Percentiles rank a stretch among this genome's conserved stretches.
These are phyloP conservation scores for Scotopteryx bipunctaria DNA, from an alignment of 2,888 invertebrate species.

Conservation along the genomic window DNA sequence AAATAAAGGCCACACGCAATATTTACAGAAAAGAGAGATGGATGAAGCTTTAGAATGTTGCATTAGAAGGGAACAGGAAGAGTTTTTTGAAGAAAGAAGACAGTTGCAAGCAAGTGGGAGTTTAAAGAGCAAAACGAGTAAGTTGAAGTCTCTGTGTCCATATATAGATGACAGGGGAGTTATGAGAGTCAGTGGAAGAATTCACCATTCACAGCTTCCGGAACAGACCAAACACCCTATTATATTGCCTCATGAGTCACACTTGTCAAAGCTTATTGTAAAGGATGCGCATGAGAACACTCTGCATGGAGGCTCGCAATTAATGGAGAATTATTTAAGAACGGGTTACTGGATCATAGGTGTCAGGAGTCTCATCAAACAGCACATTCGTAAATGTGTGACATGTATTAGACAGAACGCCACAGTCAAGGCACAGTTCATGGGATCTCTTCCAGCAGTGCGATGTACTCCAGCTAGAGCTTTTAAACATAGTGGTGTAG, in stretches of 20 bases:
- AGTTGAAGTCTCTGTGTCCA: slow-evolving; percentile 17
- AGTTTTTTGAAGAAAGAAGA: slow-evolving; percentile 1
- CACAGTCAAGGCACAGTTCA: slow-evolving; percentile 19
- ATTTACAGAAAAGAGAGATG: neutral
- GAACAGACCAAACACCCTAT: slow-evolving; percentile 5
- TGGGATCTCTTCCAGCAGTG: slow-evolving; percentile 32
- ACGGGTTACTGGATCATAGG: slow-evolving; percentile 31
- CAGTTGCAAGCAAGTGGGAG: slow-evolving; percentile 16
- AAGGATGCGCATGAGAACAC: slow-evolving; percentile 37
- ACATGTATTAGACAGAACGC: slow-evolving; percentile 23
- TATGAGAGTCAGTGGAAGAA: slow-evolving; percentile 30
- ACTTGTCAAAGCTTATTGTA: too few species aligned
- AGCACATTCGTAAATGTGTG: slow-evolving; percentile 24
- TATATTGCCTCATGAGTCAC: too few species aligned
- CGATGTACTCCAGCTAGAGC: slow-evolving; percentile 22
- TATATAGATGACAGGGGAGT: slow-evolving; percentile 25
- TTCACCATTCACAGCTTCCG: slow-evolving; percentile 20
- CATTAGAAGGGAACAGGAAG: neutral
- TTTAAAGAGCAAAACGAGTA: slow-evolving; percentile 22
- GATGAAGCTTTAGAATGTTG: neutral
- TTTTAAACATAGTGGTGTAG: slow-evolving; percentile 25
- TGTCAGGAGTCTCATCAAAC: slow-evolving; percentile 19
- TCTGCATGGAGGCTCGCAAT: slow-evolving; percentile 37
- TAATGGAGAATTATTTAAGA: slow-evolving; percentile 32
- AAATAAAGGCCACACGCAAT: neutral